Percentiles rank a stretch among this genome's conserved stretches.
Evolutionary conservation across 2,797 vertebrate species (phyloP).

Genomic region (Amazona finschi): DNA sequence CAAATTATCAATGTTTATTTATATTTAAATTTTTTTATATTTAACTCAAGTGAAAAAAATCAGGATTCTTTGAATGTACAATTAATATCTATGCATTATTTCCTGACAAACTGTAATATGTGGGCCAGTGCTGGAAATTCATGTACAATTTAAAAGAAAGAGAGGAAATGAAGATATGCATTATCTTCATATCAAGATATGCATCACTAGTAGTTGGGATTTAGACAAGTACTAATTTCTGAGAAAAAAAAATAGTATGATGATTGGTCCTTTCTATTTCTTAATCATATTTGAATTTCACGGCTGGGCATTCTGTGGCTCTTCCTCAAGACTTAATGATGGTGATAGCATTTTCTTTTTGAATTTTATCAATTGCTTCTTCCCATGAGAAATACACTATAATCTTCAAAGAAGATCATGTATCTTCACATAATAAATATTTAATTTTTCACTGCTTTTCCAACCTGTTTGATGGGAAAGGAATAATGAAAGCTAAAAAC

Average conservation of each 20-base stretch:
- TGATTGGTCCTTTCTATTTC: background rate
- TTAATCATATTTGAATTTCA: background rate
- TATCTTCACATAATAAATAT: background rate
- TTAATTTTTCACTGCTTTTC: background rate
- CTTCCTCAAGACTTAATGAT: background rate
- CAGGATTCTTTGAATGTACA: background rate
- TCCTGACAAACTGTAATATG: background rate
- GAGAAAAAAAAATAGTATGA: constrained; percentile 13
- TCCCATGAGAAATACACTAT: background rate
- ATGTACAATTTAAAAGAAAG: constrained; percentile 12
- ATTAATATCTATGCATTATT: background rate
- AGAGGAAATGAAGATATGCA: constrained; percentile 8
- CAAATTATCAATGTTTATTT: background rate
- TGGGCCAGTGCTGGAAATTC: background rate
- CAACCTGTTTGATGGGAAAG: background rate
- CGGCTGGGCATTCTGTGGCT: background rate
- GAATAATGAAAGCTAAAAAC: background rate
- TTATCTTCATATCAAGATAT: background rate
- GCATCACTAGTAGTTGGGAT: background rate
- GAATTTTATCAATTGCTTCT: background rate
- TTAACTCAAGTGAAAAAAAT: background rate
- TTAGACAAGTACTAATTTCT: constrained; percentile 12
- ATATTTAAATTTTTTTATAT: background rate
- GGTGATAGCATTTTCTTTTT: background rate
- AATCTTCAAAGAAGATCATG: background rate